Conservation (phyloP, 2,888 invertebrate genomes). For the Drosophila diplacantha region DNA sequence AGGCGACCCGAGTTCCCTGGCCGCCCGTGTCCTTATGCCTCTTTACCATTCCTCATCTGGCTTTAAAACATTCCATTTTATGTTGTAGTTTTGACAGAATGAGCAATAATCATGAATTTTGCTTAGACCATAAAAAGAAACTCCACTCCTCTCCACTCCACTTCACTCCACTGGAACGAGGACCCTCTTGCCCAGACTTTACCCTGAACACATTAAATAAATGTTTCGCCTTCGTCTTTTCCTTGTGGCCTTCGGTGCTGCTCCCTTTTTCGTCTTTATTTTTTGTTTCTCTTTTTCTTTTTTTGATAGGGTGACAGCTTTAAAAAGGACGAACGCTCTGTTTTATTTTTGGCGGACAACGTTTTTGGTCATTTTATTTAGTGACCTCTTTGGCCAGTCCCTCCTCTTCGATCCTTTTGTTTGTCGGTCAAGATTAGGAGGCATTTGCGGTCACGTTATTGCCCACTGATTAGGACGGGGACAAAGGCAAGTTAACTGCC, state of each 20-base stretch:
- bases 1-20: slow-evolving; percentile 7
- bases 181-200: slow-evolving; percentile 43
- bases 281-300: slow-evolving; percentile 20
- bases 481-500: slow-evolving; percentile 59
- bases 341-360: slow-evolving; percentile 52
- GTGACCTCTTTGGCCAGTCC: slow-evolving; percentile 55
- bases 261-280: slow-evolving; percentile 13
- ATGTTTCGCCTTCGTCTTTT: slow-evolving; percentile 63
- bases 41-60: slow-evolving; percentile 63
- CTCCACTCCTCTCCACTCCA: slow-evolving; percentile 1
- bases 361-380: slow-evolving; percentile 47
- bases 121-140: slow-evolving; percentile 62
- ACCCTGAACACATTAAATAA: slow-evolving; percentile 72
- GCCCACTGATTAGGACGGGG: slow-evolving; percentile 68
- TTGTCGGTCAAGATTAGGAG: slow-evolving; percentile 61
- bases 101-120: slow-evolving; percentile 74
- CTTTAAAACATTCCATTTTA: slow-evolving; percentile 71
- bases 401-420: slow-evolving; percentile 50
- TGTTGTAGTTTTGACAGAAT: slow-evolving; percentile 72
- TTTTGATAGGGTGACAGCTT: slow-evolving; percentile 55
- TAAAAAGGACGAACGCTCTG: slow-evolving; percentile 67
- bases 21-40: slow-evolving; percentile 28
- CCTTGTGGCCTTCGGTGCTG: neutral
- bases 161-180: neutral
- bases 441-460: slow-evolving; percentile 72